phyloP scores from a whole-genome alignment of 2,113 vertebrate species.

The Takifugu flavidus region DNA sequence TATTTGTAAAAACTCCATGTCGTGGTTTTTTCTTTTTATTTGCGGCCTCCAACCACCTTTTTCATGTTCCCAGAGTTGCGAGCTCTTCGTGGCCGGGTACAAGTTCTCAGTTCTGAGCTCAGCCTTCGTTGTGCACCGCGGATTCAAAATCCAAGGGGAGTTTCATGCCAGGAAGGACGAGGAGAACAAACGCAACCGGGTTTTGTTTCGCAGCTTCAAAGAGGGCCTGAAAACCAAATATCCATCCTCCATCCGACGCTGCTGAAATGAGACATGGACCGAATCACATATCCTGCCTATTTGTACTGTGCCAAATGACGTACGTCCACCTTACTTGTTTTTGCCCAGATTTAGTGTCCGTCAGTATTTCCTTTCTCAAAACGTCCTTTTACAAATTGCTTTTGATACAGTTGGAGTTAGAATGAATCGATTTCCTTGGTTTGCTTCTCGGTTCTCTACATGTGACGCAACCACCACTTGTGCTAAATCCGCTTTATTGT shows the following conservation, averaged over 20 bases:
- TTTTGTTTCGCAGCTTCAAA: slow-evolving; percentile 89
- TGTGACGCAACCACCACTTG: no score
- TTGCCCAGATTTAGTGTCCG: slow-evolving; percentile 14
- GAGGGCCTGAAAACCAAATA: slow-evolving; percentile 87
- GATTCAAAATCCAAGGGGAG: slow-evolving; percentile 86
- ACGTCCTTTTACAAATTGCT: not conserved
- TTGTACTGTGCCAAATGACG: not conserved
- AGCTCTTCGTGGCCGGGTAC: slow-evolving; percentile 86
- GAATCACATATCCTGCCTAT: not conserved
- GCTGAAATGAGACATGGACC: slow-evolving; percentile 68
- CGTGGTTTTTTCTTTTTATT: not conserved
- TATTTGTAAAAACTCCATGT: not conserved
- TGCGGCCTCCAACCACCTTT: not conserved
- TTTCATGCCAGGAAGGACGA: slow-evolving; percentile 88
- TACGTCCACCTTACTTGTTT: not conserved
- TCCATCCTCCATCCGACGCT: slow-evolving; percentile 77
- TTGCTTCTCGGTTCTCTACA: no score
- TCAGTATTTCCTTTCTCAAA: slow-evolving; percentile 1
- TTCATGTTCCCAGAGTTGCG: slow-evolving; percentile 76
- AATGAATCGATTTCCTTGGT: no score
- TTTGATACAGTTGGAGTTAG: not conserved
- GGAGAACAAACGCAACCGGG: slow-evolving; percentile 85
- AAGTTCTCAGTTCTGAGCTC: slow-evolving; percentile 84
- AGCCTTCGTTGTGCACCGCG: slow-evolving; percentile 86
- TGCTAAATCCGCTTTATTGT: no score